These are phyloP conservation scores for Cancer borealis DNA, from an alignment of 2,888 invertebrate species.

Conservation along the genomic window DNA sequence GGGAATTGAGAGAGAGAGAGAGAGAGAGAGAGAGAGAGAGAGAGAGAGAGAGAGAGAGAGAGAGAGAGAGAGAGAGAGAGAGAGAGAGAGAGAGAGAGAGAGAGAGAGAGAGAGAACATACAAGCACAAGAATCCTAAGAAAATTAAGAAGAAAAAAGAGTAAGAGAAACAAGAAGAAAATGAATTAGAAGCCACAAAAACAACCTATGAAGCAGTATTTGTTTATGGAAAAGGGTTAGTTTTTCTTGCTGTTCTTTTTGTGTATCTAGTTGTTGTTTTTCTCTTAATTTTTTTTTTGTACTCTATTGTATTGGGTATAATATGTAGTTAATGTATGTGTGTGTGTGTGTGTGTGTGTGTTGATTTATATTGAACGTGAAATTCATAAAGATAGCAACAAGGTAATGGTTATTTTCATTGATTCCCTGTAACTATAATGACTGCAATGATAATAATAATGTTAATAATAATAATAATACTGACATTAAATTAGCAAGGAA, in stretches of 20 bases:
- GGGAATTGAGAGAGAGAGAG: background rate
- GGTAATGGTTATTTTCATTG: background rate
- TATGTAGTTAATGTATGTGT: background rate
- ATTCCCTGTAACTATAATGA: background rate
- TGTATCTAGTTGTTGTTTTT: background rate
- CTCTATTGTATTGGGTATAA: background rate
- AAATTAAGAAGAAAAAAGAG: background rate
- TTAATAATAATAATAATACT: no score
- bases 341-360: slow-evolving; percentile 8
- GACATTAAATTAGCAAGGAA: no score
- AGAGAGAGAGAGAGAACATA: slow-evolving; percentile 18
- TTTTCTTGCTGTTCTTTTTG: background rate
- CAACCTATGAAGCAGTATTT: background rate
- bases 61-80: slow-evolving; percentile 50
- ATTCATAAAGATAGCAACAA: background rate
- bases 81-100: slow-evolving; percentile 42
- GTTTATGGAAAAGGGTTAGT: background rate
- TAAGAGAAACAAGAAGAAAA: background rate
- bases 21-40: slow-evolving; percentile 27
- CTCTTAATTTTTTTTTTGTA: no score
- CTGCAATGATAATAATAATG: background rate
- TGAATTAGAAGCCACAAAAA: background rate
- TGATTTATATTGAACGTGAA: no score
- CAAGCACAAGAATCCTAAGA: background rate
- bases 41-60: background rate